Conservation (phyloP, 2,113 vertebrate species). For the Lycaon pictus region DNA sequence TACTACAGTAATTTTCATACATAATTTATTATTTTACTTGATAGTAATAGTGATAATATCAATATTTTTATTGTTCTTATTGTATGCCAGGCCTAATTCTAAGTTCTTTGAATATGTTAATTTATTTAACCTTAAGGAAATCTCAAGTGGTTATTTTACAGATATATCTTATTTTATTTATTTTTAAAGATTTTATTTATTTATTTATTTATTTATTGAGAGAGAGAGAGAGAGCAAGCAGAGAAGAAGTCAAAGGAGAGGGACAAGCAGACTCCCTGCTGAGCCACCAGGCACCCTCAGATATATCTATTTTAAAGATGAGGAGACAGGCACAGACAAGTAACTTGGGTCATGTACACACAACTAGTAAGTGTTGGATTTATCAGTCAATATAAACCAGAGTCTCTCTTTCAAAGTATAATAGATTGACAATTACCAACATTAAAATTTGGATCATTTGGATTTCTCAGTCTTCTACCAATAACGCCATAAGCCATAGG, state of each 20-base stretch:
- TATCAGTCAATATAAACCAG: not conserved
- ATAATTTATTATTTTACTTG: constrained; percentile 31
- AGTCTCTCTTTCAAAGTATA: not conserved
- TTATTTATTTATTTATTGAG: not conserved
- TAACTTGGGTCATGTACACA: not conserved
- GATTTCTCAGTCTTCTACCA: constrained; percentile 25
- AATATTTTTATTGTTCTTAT: not conserved
- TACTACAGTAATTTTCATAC: not conserved
- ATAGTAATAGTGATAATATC: not conserved
- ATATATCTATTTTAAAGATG: not conserved
- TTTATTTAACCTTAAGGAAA: constrained; percentile 39
- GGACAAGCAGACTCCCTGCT: not conserved
- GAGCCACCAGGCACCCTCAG: not conserved
- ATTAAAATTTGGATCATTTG: not conserved
- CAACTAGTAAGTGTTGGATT: not conserved
- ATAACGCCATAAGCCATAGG: not conserved
- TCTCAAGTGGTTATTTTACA: not conserved
- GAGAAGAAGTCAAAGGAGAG: not conserved
- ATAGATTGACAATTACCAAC: not conserved
- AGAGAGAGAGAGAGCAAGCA: not conserved
- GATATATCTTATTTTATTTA: not conserved
- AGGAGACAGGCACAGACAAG: not conserved
- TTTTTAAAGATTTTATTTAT: not conserved
- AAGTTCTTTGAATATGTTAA: not conserved
- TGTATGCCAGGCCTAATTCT: constrained; percentile 23